These are phyloP conservation scores for Calosoma granatense DNA, from an alignment of 1,140 invertebrate species.

Conservation along the genomic window DNA sequence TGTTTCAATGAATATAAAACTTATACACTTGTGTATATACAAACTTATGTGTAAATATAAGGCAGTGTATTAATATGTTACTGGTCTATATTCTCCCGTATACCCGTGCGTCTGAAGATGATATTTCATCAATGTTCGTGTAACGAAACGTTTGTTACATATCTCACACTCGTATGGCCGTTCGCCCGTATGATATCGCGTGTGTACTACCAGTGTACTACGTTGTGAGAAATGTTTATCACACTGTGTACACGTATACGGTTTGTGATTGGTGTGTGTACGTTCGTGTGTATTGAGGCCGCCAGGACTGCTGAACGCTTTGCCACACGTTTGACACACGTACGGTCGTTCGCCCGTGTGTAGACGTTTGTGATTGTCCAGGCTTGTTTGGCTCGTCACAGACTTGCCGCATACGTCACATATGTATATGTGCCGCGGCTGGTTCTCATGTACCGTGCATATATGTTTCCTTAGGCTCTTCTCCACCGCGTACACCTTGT, in stretches of 20 bases:
- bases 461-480: not conserved
- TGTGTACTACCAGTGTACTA: constrained; percentile 57
- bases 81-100: too few relatives aligned
- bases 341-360: constrained; percentile 29
- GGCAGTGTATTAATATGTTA: too few relatives aligned
- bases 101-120: not conserved
- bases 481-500: not conserved
- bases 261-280: not conserved
- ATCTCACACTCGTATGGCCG: constrained; percentile 72
- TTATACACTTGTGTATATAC: too few relatives aligned
- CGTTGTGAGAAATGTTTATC: constrained; percentile 9
- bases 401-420: constrained; percentile 22
- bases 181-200: constrained; percentile 52
- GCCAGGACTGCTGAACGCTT: constrained; percentile 18
- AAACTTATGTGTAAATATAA: too few relatives aligned
- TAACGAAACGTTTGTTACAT: constrained; percentile 41
- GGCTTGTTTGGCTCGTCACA: constrained; percentile 22
- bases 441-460: constrained; percentile 13
- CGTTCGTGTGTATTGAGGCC: constrained; percentile 14
- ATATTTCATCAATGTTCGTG: constrained; percentile 5
- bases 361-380: constrained; percentile 24
- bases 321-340: constrained; percentile 25
- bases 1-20: too few relatives aligned
- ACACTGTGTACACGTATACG: constrained; percentile 1
- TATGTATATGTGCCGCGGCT: constrained; percentile 14